These are phyloP conservation scores for Brachionus plicatilis DNA, from an alignment of 1,140 invertebrate species.

Conservation along the genomic window DNA sequence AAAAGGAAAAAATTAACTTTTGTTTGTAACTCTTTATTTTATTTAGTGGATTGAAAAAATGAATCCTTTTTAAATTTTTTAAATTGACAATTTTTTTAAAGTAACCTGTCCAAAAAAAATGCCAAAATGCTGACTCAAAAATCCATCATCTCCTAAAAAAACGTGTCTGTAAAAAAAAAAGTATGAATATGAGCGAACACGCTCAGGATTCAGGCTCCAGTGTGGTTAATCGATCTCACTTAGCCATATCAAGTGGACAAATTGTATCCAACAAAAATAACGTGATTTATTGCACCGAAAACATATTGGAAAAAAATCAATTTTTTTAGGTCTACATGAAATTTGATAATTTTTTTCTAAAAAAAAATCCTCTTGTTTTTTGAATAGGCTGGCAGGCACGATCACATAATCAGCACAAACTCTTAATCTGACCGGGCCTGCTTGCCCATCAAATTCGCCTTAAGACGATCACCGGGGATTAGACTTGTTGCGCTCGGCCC, in stretches of 20 bases:
- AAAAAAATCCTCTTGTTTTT: no score
- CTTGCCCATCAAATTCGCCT: not conserved
- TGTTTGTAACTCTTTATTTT: no score
- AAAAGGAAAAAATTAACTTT: no score
- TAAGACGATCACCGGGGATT: not conserved
- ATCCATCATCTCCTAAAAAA: not conserved
- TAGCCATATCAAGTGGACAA: not conserved
- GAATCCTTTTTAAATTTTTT: no score
- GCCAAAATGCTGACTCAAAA: no score
- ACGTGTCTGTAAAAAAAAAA: not conserved
- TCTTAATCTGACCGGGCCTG: not conserved
- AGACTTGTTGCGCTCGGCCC: not conserved
- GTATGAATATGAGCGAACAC: not conserved
- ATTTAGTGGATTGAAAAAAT: no score
- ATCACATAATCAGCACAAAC: not conserved
- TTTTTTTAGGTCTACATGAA: not conserved
- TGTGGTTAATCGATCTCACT: not conserved
- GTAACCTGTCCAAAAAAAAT: no score
- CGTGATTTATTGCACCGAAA: not conserved
- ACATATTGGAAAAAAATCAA: not conserved
- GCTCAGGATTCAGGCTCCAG: not conserved
- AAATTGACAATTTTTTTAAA: no score
- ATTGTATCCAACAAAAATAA: not conserved
- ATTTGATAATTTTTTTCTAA: not conserved
- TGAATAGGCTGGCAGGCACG: no score